Evolutionary conservation across 2,888 invertebrate species (phyloP), one percentile per base, ranked within the genome.

Genomic region (Neoascia interrupta): DNA sequence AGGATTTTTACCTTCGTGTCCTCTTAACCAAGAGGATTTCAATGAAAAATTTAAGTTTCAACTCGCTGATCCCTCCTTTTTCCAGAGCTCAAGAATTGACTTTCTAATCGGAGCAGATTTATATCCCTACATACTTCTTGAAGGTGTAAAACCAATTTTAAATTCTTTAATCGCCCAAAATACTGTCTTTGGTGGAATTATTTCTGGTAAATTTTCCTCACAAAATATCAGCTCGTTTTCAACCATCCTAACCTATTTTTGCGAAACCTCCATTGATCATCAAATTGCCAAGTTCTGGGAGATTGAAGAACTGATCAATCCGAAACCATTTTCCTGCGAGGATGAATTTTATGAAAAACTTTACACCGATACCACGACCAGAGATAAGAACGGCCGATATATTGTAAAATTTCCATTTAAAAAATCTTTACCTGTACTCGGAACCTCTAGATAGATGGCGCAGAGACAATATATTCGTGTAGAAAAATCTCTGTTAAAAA

Each of bases 51-150:
- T 56, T 1, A 18, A 19, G 1, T 18, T 64, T 6, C 1, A 19
- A n/a, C 19, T 64, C 8, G 53, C 64, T 6, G 39, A 63, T 49
- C 49, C 63, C 13, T 3, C 8, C 13, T 64, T 43, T 18, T 21
- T 28, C 28, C n/a, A 54, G 21, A 53, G 43, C n/a, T 53, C 43
- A 1, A 53, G 31, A 11, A 34, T 43, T 10, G 64, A 64, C 34
- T n/a, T n/a, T n/a, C n/a, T n/a, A n/a, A n/a, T n/a, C n/a, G 64
- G 54, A 1, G 8, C 18, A 3, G 64, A 53, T 15, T n/a, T 43
- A 31, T 64, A 64, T 31, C 19, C 39, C 3, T 19, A 26, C 3
- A 51, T 64, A 3, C 8, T 64, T 1, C 8, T 10, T 3, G 64
- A 64, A 21, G 64, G 53, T 1, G 2, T 43, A 0, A 53, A 53